phyloP scores from a whole-genome alignment of 1,140 invertebrate species.

The Polypedilum vanderplanki region DNA sequence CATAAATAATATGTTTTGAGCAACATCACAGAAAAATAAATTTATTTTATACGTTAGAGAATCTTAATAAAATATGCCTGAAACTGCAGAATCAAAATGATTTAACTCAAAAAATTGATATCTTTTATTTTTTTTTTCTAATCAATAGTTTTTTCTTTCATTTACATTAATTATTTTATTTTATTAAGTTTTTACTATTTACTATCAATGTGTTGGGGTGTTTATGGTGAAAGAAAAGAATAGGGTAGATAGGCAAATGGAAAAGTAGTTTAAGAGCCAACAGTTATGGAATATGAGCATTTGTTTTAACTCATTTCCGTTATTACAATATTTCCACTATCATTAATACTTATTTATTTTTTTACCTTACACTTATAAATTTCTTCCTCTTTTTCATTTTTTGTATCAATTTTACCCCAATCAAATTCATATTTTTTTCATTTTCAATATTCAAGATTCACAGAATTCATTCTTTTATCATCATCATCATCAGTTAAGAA shows the following conservation, averaged over 20 bases:
- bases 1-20: no score
- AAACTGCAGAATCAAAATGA: no score
- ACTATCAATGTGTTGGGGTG: not conserved
- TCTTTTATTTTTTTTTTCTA: not conserved
- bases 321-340: not conserved
- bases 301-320: not conserved
- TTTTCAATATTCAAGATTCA: no score
- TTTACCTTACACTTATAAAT: not conserved
- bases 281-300: constrained; percentile 16
- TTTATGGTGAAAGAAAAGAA: not conserved
- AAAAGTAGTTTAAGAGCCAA: not conserved
- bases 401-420: not conserved
- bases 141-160: constrained; percentile 10
- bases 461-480: no score
- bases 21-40: no score
- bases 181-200: not conserved
- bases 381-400: not conserved
- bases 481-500: no score
- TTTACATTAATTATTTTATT: constrained; percentile 1
- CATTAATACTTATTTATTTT: constrained; percentile 20
- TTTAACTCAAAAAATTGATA: not conserved
- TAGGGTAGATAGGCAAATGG: no score
- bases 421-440: no score
- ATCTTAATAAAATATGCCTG: no score
- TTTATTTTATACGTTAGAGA: no score